Conservation (phyloP, 2,797 vertebrate genomes). For the Smutsia gigantea region DNA sequence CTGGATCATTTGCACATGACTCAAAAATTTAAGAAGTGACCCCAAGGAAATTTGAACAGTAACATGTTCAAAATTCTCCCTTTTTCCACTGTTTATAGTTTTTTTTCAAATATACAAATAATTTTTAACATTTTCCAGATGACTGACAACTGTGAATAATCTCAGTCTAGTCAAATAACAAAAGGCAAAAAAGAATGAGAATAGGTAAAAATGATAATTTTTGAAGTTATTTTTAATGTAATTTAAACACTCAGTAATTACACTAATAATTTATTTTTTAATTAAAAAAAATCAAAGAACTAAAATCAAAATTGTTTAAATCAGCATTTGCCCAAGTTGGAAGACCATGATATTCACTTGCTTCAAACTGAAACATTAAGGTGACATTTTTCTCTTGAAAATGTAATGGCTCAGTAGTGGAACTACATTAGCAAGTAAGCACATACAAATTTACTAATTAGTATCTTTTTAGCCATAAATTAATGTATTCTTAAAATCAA, state of each 20-base stretch:
- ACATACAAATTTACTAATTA: background rate
- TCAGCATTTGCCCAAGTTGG: background rate
- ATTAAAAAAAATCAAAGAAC: background rate
- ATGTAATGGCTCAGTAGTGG: background rate
- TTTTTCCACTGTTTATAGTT: background rate
- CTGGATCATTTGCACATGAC: background rate
- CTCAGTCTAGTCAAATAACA: background rate
- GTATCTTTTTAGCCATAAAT: background rate
- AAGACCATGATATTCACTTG: background rate
- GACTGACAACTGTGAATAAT: background rate
- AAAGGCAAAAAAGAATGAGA: background rate
- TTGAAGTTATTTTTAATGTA: background rate
- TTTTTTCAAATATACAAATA: conserved; percentile 19
- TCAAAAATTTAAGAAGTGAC: background rate
- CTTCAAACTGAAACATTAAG: background rate
- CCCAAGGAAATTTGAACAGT: background rate
- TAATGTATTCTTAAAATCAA: background rate
- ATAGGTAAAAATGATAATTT: background rate
- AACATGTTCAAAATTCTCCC: conserved; percentile 29
- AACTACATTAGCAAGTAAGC: background rate
- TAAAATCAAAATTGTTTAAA: background rate
- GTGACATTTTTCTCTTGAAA: background rate
- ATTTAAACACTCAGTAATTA: background rate
- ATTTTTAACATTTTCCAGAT: conserved; percentile 16
- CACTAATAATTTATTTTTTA: background rate